Percentiles rank a stretch among this genome's conserved stretches.
Evolutionary conservation across 2,113 vertebrate species (phyloP).

Genomic region (Cebidichthys violaceus): DNA sequence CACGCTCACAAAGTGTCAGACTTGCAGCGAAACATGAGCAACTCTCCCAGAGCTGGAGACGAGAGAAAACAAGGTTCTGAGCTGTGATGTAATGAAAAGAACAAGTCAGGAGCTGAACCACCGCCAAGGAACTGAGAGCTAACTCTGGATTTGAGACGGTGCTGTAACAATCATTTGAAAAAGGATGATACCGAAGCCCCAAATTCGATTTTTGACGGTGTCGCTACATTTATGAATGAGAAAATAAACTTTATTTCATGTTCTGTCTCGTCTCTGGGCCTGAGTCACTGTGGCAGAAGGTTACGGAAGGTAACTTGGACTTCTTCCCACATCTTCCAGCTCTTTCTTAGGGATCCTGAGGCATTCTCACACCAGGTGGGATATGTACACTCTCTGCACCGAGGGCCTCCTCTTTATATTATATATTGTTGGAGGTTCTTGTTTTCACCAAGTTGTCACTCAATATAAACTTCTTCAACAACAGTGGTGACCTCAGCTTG

Average conservation of each 20-base stretch:
- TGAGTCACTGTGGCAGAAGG: not conserved
- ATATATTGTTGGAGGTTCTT: not conserved
- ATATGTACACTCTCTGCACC: not conserved
- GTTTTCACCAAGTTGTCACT: not conserved
- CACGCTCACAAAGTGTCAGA: conserved; percentile 53
- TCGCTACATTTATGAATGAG: not conserved
- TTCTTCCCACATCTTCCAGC: not conserved
- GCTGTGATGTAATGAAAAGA: conserved; percentile 56
- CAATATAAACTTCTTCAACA: not conserved
- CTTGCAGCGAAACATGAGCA: conserved; percentile 46
- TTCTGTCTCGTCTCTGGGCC: not conserved
- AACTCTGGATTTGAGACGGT: not conserved
- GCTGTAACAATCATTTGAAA: not conserved
- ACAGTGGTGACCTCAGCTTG: not conserved
- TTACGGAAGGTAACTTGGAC: not conserved
- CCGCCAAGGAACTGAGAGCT: conserved; percentile 26
- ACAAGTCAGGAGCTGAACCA: conserved; percentile 23
- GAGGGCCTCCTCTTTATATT: not conserved
- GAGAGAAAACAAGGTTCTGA: conserved; percentile 34
- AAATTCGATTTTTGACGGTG: not conserved
- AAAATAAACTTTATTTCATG: not conserved
- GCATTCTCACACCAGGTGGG: not conserved
- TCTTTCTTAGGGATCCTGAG: not conserved
- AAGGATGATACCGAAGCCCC: not conserved
- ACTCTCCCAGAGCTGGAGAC: conserved; percentile 29